Conservation (phyloP, 2,888 invertebrate genomes). For the Dicyrtoma fusca region DNA sequence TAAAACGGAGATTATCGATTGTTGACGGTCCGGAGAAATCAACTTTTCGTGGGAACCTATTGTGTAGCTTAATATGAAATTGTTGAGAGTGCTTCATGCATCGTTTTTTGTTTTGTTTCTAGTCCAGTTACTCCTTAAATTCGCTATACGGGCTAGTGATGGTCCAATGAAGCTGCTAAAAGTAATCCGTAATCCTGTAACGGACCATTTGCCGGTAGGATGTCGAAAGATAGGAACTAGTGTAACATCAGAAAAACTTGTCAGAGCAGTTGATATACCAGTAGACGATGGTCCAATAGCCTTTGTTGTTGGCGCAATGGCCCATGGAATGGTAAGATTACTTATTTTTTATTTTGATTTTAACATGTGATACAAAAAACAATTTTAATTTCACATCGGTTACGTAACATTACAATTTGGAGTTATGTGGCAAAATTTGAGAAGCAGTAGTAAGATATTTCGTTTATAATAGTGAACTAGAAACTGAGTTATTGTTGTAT, state of each 20-base stretch:
- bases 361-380: not conserved
- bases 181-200: constrained; percentile 95
- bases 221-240: constrained; percentile 88
- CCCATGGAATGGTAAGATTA: constrained; percentile 81
- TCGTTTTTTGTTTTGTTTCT: constrained; percentile 65
- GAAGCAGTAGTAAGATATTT: not conserved
- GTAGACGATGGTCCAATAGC: constrained; percentile 79
- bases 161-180: constrained; percentile 86
- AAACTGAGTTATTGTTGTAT: constrained; percentile 36
- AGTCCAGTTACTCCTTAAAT: constrained; percentile 96
- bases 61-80: no score
- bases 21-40: no score
- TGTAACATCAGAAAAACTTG: constrained; percentile 76
- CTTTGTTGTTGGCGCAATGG: constrained; percentile 94
- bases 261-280: constrained; percentile 75
- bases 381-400: not conserved
- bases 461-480: constrained; percentile 5
- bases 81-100: no score
- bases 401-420: no score
- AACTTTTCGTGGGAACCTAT: no score
- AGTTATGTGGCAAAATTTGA: not conserved
- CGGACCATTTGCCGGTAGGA: constrained; percentile 91
- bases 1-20: no score
- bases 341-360: constrained; percentile 56
- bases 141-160: constrained; percentile 87